Conservation (phyloP, 2,888 invertebrate species). For the Chymomyza fuscimana region DNA sequence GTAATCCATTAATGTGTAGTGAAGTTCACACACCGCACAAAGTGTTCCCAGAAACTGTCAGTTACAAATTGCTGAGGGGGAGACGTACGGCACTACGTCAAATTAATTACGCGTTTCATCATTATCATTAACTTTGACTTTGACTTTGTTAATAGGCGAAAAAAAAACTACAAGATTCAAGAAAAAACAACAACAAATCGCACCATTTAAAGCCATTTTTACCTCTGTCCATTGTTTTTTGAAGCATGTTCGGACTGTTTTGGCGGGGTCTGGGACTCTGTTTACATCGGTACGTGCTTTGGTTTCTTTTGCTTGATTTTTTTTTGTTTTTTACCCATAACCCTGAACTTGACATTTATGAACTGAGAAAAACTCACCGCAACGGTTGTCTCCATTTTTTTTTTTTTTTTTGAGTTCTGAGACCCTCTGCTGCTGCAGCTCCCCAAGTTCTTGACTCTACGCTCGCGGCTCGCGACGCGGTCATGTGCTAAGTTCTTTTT, state of each 20-base stretch:
- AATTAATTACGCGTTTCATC: slow-evolving; percentile 66
- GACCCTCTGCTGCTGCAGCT: not conserved
- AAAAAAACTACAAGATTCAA: not conserved
- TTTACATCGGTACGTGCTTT: slow-evolving; percentile 19
- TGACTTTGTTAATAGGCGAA: not conserved
- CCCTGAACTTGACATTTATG: slow-evolving; percentile 72
- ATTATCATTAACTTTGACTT: slow-evolving; percentile 35
- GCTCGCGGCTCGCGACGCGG: slow-evolving; percentile 45
- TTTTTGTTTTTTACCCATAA: slow-evolving; percentile 36
- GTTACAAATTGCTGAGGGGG: slow-evolving; percentile 23
- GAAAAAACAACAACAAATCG: slow-evolving; percentile 8
- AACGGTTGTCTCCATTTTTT: not conserved
- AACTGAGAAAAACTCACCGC: slow-evolving; percentile 35
- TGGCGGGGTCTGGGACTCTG: not conserved
- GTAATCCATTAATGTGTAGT: slow-evolving; percentile 56
- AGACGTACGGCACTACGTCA: slow-evolving; percentile 49
- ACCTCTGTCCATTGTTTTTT: not conserved
- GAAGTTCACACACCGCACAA: slow-evolving; percentile 43
- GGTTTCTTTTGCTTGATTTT: slow-evolving; percentile 18
- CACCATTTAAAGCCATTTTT: slow-evolving; percentile 34
- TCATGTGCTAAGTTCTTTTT: slow-evolving; percentile 68
- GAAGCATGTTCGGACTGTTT: not conserved
- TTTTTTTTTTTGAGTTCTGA: not conserved
- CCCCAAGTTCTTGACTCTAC: no score
- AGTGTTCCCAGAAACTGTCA: slow-evolving; percentile 48